Conservation (phyloP, 2,113 vertebrate species). For the Bujurquina vittata region DNA sequence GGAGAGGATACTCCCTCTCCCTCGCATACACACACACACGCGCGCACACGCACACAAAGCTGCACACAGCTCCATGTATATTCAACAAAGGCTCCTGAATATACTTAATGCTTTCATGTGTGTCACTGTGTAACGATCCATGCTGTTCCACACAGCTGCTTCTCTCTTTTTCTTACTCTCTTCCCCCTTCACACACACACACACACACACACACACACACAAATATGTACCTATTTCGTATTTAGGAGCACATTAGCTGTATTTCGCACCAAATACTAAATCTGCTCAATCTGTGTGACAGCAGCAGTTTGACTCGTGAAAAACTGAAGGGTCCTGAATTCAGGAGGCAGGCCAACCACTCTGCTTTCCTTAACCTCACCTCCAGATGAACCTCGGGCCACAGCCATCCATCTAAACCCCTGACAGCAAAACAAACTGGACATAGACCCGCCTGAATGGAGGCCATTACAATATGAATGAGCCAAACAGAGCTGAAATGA, state of each 20-base stretch:
- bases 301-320: conserved; percentile 39
- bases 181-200: conserved; percentile 12
- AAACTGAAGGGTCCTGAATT: conserved; percentile 18
- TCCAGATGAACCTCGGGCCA: conserved; percentile 75
- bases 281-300: conserved; percentile 35
- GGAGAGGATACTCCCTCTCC: conserved; percentile 45
- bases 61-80: conserved; percentile 75
- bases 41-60: conserved; percentile 37
- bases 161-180: conserved; percentile 58
- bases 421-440: conserved; percentile 81
- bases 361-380: conserved; percentile 72
- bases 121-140: conserved; percentile 81
- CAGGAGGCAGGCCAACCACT: conserved; percentile 30
- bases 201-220: conserved; percentile 27
- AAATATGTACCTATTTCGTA: conserved; percentile 54
- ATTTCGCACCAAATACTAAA: conserved; percentile 48
- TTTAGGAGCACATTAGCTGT: conserved; percentile 62
- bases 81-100: conserved; percentile 79
- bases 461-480: conserved; percentile 79
- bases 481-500: conserved; percentile 71
- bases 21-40: conserved; percentile 25
- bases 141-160: conserved; percentile 79
- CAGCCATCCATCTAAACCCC: conserved; percentile 71
- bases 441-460: conserved; percentile 72
- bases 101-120: conserved; percentile 81